Percentiles rank a stretch among this genome's conserved stretches.
These are phyloP conservation scores for Metopolophium dirhodum DNA, from an alignment of 1,140 invertebrate species.

Conservation along the genomic window DNA sequence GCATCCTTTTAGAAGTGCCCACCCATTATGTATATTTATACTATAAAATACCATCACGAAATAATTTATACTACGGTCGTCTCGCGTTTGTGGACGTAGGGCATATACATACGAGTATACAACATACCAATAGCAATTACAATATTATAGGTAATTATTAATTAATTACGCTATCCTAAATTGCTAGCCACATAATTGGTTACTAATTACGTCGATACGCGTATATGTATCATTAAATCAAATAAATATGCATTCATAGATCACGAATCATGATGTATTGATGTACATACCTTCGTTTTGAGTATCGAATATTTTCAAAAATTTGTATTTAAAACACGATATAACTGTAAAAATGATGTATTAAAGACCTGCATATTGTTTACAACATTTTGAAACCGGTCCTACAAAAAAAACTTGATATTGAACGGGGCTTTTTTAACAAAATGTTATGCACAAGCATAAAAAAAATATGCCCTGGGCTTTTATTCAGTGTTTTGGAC, in stretches of 20 bases:
- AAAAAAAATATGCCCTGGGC: too few species aligned
- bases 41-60: background rate
- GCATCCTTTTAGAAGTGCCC: background rate
- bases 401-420: too few species aligned
- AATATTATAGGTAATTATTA: background rate
- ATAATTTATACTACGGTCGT: background rate
- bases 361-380: too few species aligned
- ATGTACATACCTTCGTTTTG: background rate
- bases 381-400: too few species aligned
- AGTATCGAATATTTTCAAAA: background rate
- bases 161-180: background rate
- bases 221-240: background rate
- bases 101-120: background rate
- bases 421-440: too few species aligned
- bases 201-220: background rate
- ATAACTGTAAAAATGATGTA: background rate
- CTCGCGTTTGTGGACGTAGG: background rate
- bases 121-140: background rate
- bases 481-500: too few species aligned
- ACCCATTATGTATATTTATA: background rate
- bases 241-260: background rate
- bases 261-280: background rate
- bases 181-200: background rate
- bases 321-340: background rate
- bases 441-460: too few species aligned